Evolutionary conservation across 2,888 invertebrate species (phyloP).

Genomic region (Tetanocera ferruginea): DNA sequence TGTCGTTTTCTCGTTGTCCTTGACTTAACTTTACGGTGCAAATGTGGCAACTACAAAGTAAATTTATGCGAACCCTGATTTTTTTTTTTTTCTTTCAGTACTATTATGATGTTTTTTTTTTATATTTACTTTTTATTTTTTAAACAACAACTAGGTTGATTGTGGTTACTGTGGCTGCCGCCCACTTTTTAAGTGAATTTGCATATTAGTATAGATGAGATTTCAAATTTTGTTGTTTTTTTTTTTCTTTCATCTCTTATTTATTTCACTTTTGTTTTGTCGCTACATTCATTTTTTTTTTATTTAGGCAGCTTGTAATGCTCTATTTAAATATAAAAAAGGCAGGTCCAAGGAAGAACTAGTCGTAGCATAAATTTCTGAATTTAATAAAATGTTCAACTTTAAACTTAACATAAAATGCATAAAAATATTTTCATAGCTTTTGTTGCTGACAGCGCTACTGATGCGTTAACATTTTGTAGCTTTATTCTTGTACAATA

Average conservation of each 20-base stretch:
- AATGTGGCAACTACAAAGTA: constrained; percentile 50
- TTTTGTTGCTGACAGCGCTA: too few relatives aligned
- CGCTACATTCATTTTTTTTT: too few relatives aligned
- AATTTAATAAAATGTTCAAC: too few relatives aligned
- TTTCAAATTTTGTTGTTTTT: neutral
- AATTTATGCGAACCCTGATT: constrained; percentile 30
- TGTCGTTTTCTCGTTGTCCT: constrained; percentile 22
- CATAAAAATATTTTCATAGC: too few relatives aligned
- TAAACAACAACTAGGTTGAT: constrained; percentile 4
- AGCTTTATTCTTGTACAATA: too few relatives aligned
- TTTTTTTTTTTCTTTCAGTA: constrained; percentile 16
- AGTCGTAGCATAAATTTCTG: too few relatives aligned
- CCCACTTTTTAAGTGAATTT: constrained; percentile 16
- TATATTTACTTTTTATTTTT: neutral
- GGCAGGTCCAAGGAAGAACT: too few relatives aligned
- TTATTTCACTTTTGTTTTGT: too few relatives aligned
- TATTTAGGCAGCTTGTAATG: too few relatives aligned
- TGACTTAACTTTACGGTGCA: constrained; percentile 45
- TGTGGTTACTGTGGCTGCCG: neutral
- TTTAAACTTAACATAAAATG: too few relatives aligned
- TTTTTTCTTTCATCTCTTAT: neutral
- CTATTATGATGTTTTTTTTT: neutral
- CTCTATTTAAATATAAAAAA: too few relatives aligned
- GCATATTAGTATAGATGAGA: neutral
- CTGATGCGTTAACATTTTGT: too few relatives aligned